phyloP scores from a whole-genome alignment of 2,888 invertebrate species.

The Deilephila porcellus region DNA sequence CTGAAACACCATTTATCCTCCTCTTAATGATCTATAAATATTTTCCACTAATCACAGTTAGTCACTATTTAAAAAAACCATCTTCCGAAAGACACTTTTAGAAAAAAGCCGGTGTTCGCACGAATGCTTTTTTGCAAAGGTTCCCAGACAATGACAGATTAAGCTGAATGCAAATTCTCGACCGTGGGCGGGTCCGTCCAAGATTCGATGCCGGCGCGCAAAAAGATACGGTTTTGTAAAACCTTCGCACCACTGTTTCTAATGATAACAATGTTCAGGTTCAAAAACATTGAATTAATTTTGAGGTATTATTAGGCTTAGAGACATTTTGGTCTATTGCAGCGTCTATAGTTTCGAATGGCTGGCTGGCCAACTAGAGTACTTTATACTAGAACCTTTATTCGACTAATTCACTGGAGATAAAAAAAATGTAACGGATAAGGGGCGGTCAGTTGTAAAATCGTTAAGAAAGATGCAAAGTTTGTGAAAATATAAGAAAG shows the following conservation, averaged over 20 bases:
- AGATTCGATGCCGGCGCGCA: constrained; percentile 49
- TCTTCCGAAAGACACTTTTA: constrained; percentile 16
- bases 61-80: neutral
- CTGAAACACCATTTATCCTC: too few species aligned
- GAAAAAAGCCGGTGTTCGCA: constrained; percentile 22
- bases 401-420: too few species aligned
- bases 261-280: constrained; percentile 4
- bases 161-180: constrained; percentile 69
- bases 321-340: neutral
- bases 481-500: too few species aligned
- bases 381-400: too few species aligned
- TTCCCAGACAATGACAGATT: constrained; percentile 75
- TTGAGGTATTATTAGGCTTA: neutral
- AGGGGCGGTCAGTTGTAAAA: too few species aligned
- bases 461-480: too few species aligned
- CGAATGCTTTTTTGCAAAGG: constrained; percentile 39
- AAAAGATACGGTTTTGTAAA: constrained; percentile 61
- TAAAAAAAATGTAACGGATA: too few species aligned
- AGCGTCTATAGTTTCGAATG: too few species aligned
- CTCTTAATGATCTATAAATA: neutral
- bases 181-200: constrained; percentile 67
- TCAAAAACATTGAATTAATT: neutral
- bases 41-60: neutral
- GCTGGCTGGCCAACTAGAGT: too few species aligned
- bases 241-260: constrained; percentile 32